Evolutionary conservation across 2,888 invertebrate species (phyloP).

Genomic region (Gibbula magus): DNA sequence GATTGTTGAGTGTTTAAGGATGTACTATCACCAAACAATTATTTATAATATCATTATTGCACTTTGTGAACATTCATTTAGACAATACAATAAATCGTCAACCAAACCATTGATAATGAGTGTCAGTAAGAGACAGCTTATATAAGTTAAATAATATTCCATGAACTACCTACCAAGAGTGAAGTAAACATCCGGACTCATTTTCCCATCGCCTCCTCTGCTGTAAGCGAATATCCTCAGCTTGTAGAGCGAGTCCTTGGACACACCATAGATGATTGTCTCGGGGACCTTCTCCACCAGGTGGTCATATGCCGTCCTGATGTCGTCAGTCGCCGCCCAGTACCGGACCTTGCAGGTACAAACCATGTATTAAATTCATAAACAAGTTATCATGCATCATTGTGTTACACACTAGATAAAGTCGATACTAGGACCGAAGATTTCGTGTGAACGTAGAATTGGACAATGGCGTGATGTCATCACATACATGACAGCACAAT

Average conservation of each 20-base stretch:
- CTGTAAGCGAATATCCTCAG: slow-evolving; percentile 94
- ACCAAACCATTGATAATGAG: too few species aligned
- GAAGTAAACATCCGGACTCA: slow-evolving; percentile 94
- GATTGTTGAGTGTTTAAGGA: too few species aligned
- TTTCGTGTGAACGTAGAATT: not conserved
- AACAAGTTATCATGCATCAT: not conserved
- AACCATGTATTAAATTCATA: too few species aligned
- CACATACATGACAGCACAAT: too few species aligned
- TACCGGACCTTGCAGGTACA: slow-evolving; percentile 83
- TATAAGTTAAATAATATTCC: too few species aligned
- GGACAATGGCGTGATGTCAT: not conserved
- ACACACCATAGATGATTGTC: slow-evolving; percentile 83
- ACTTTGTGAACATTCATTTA: too few species aligned
- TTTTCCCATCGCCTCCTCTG: slow-evolving; percentile 95
- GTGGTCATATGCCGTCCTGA: slow-evolving; percentile 92
- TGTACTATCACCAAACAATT: too few species aligned
- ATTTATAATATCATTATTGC: too few species aligned
- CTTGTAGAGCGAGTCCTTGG: slow-evolving; percentile 89
- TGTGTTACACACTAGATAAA: not conserved
- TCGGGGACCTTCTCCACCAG: slow-evolving; percentile 81
- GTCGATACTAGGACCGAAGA: not conserved
- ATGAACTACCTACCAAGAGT: slow-evolving; percentile 68
- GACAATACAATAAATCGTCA: not conserved
- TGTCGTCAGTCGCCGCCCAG: slow-evolving; percentile 96
- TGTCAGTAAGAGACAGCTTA: too few species aligned